phyloP scores from a whole-genome alignment of 2,797 vertebrate species.

The Hippocampus kuda region DNA sequence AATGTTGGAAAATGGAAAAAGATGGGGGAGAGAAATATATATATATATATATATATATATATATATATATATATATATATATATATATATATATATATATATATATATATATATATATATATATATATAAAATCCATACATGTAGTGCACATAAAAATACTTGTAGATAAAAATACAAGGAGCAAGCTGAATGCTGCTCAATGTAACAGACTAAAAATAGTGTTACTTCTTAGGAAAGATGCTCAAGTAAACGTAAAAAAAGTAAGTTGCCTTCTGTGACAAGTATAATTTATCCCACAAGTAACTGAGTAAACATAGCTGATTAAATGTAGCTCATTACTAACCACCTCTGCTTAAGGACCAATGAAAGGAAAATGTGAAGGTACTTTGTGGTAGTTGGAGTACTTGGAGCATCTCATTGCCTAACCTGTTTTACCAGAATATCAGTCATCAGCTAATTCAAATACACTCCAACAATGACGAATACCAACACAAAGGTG shows the following conservation, averaged over 20 bases:
- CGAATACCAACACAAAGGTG: background rate
- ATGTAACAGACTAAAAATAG: background rate
- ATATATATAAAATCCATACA: no score
- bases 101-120: no score
- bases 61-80: no score
- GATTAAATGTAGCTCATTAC: background rate
- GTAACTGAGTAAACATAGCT: background rate
- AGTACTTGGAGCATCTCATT: background rate
- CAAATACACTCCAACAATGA: background rate
- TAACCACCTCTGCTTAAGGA: background rate
- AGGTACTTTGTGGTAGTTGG: background rate
- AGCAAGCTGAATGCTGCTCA: background rate
- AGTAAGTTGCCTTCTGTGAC: background rate
- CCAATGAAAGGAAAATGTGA: background rate
- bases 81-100: no score
- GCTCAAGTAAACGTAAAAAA: background rate
- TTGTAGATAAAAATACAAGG: background rate
- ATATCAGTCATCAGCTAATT: constrained; percentile 1
- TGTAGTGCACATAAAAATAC: no score
- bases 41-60: no score
- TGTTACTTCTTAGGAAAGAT: background rate
- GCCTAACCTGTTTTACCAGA: constrained; percentile 21
- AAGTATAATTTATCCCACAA: background rate
- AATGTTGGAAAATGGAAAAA: no score
- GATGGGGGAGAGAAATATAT: no score